Conservation (phyloP, 2,888 invertebrate genomes). For the Mythimna pallens region DNA sequence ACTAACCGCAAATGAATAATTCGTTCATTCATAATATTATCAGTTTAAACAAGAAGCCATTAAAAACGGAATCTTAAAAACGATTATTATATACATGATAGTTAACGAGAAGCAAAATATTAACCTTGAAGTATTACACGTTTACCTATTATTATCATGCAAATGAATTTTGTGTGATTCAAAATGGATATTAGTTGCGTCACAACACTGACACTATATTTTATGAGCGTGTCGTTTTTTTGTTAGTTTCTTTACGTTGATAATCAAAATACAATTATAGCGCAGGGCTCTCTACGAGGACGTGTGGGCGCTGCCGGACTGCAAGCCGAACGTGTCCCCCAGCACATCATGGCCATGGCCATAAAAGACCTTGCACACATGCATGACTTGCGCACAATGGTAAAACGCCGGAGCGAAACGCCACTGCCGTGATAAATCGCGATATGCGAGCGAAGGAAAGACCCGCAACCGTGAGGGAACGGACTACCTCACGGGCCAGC, state of each 20-base stretch:
- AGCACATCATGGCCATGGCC: no score
- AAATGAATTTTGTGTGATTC: slow-evolving; percentile 13
- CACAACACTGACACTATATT: slow-evolving; percentile 11
- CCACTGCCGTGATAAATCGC: no score
- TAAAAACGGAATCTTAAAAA: slow-evolving; percentile 12
- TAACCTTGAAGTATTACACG: slow-evolving; percentile 30
- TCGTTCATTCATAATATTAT: slow-evolving; percentile 44
- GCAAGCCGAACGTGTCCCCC: no score
- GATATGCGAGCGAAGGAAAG: no score
- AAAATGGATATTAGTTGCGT: slow-evolving; percentile 16
- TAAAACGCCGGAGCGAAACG: no score
- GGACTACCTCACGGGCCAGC: no score
- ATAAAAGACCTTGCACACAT: no score
- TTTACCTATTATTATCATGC: slow-evolving; percentile 7
- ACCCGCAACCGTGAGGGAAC: no score
- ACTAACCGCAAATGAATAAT: slow-evolving; percentile 40
- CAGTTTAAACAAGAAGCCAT: slow-evolving; percentile 19
- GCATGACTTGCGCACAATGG: no score
- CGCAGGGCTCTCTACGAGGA: no score
- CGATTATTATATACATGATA: slow-evolving; percentile 10
- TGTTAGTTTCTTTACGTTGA: background rate
- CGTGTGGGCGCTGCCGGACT: no score
- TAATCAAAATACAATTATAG: background rate
- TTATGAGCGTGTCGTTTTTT: background rate
- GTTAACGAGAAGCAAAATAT: slow-evolving; percentile 13